A percentile compares a stretch with the other conserved stretches of the same genome.
Evolutionary conservation across 2,113 vertebrate species (phyloP).

Genomic region (Brachyhypopomus gauderio): DNA sequence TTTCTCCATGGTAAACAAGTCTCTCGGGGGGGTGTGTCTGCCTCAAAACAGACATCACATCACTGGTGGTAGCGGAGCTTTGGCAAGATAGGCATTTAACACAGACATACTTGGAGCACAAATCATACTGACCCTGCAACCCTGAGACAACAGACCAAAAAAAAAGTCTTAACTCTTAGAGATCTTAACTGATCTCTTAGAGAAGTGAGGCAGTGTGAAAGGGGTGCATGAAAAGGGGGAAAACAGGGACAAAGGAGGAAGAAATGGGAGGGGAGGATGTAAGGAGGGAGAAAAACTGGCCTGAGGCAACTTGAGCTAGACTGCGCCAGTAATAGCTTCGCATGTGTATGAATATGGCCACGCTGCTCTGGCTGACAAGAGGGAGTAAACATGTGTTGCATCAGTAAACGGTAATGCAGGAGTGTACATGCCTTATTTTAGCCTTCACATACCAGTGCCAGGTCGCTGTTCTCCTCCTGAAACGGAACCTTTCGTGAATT

Average conservation of each 20-base stretch:
- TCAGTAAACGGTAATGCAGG: slow-evolving; percentile 8
- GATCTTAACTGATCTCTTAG: background rate
- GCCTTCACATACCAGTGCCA: background rate
- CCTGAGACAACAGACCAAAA: background rate
- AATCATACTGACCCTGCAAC: background rate
- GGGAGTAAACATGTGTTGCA: slow-evolving; percentile 16
- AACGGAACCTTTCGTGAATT: background rate
- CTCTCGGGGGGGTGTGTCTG: slow-evolving; percentile 13
- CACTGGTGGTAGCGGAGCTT: slow-evolving; percentile 12
- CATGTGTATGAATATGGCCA: slow-evolving; percentile 15
- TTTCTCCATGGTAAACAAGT: slow-evolving; percentile 26
- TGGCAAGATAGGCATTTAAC: slow-evolving; percentile 23
- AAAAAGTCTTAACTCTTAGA: background rate
- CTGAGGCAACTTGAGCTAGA: slow-evolving; percentile 35
- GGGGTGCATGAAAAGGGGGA: background rate
- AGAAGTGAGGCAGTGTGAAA: background rate
- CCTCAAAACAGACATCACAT: slow-evolving; percentile 43
- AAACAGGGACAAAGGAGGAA: background rate
- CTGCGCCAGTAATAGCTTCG: slow-evolving; percentile 35
- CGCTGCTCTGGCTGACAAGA: background rate
- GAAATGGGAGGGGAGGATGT: background rate
- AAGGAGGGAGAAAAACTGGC: slow-evolving; percentile 40
- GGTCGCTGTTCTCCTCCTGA: background rate
- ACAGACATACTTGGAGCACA: background rate
- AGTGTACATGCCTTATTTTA: background rate